phyloP scores from a whole-genome alignment of 2,797 vertebrate species.

The Micromesistius poutassou region DNA sequence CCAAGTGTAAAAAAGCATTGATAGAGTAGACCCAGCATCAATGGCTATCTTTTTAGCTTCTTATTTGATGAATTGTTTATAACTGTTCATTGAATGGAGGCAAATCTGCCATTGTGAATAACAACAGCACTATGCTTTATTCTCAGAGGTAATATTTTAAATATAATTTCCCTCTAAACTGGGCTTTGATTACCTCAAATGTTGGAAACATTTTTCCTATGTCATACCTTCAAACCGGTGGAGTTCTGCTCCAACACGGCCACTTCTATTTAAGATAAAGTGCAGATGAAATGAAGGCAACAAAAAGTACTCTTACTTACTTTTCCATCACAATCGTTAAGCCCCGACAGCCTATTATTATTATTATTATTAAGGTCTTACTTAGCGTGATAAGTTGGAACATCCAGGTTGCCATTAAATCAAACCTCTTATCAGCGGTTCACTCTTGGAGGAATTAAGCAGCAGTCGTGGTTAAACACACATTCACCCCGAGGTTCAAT shows the following conservation, averaged over 20 bases:
- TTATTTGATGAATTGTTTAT: neutral
- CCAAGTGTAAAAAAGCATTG: neutral
- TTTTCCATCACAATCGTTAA: neutral
- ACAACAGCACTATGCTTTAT: neutral
- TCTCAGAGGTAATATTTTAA: too few relatives aligned
- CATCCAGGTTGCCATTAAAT: conserved; percentile 88
- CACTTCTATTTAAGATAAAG: neutral
- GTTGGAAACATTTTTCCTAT: neutral
- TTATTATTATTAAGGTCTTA: conserved; percentile 72
- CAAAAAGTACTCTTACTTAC: neutral
- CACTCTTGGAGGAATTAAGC: conserved; percentile 88
- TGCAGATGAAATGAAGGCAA: neutral
- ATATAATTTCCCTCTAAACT: neutral
- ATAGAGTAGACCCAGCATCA: neutral
- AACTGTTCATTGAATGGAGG: neutral
- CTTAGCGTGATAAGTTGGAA: conserved; percentile 72
- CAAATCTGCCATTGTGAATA: neutral
- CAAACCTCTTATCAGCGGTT: conserved; percentile 90
- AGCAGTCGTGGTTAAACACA: conserved; percentile 85
- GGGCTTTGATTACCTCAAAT: neutral
- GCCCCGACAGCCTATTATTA: neutral
- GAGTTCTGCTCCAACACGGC: neutral
- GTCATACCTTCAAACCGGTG: neutral
- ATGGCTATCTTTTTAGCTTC: neutral
- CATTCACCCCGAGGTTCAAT: conserved; percentile 97